phyloP scores from a whole-genome alignment of 2,113 vertebrate species.

The Polypterus bichir region DNA sequence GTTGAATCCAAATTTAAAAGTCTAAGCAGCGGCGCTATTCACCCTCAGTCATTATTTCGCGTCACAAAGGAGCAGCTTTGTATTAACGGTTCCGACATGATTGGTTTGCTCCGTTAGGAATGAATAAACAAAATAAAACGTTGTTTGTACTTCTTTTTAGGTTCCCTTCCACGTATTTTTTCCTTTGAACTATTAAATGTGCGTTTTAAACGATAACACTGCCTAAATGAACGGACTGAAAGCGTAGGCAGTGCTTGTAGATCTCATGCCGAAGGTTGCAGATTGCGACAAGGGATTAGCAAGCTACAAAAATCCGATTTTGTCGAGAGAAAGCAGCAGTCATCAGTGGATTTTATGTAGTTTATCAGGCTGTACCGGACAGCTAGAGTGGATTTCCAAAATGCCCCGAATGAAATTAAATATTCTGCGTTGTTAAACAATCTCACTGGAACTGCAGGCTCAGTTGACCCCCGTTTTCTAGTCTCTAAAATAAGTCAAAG shows the following conservation, averaged over 20 bases:
- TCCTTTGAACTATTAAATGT: constrained; percentile 27
- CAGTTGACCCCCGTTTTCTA: too few species aligned
- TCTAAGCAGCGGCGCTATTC: constrained; percentile 16
- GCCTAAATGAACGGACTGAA: constrained; percentile 39
- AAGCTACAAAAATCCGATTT: constrained; percentile 86
- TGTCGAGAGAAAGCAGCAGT: constrained; percentile 66
- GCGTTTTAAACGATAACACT: constrained; percentile 22
- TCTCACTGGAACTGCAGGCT: too few species aligned
- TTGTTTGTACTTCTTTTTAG: constrained; percentile 16
- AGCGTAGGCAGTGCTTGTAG: constrained; percentile 49
- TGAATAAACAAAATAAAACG: too few species aligned
- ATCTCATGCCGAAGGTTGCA: constrained; percentile 63
- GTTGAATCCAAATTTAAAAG: constrained; percentile 25
- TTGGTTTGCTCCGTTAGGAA: too few species aligned
- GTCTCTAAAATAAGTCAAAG: too few species aligned
- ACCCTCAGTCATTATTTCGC: constrained; percentile 24
- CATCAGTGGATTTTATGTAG: constrained; percentile 69
- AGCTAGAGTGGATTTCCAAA: constrained; percentile 39
- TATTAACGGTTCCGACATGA: background rate
- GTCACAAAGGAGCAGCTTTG: constrained; percentile 21
- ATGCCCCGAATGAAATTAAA: constrained; percentile 33
- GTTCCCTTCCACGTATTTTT: constrained; percentile 22
- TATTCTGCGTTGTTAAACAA: background rate
- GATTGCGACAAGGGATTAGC: constrained; percentile 87
- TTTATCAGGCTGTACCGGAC: constrained; percentile 52